Base-by-base conservation (phyloP, 2,797 vertebrate genomes). In the Etheostoma nigrum region DNA sequence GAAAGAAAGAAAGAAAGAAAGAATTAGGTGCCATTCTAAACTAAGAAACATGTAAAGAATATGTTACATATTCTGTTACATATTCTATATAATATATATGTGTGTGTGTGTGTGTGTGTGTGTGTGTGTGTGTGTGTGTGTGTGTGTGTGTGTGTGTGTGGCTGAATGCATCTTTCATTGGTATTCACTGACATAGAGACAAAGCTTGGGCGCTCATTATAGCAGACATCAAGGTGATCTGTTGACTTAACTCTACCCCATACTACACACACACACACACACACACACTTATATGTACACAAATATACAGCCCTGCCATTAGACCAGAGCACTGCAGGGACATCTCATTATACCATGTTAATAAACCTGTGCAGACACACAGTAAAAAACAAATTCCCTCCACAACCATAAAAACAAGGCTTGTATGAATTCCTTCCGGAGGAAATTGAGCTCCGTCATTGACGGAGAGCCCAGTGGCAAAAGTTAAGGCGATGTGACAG, bases 221-320 rank as follows among this genome's bases (percentile, higher is more conserved):
- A 88, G 52, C 40, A 61, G 68, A 72, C 79, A 92, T 93, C 83
- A 90, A 90, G 83, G 79, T 89, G 87, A 93, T 90, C 76, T 86
- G 84, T 70, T 86, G 77, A 88, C 89, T 89, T 90, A 89, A 85
- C 66, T 82, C 49, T 65, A 58, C 23, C 74, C 62, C 60, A 57
- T 64, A 67, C 27, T 75, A 68, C 40, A 73, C 70, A 77, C 58
- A 79, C 44, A 12, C 65, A 45, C 74, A 67, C 47, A 78, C 55
- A 72, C 27, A 62, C 61, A 67, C 36, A 64, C 30, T 18, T 51
- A 62, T 33, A 57, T 18, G 53, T 10, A 74, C 4, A 47, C n/a
- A 63, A 10, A 54, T 52, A 69, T 42, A 72, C 45, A 74, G 23
- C 33, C 19, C 7, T 61, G 58, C 18, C 62, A 10, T 82, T 52